Evolutionary conservation across 2,113 vertebrate species (phyloP), one percentile per base, ranked within the genome.

Genomic region (Ellobius talpinus): DNA sequence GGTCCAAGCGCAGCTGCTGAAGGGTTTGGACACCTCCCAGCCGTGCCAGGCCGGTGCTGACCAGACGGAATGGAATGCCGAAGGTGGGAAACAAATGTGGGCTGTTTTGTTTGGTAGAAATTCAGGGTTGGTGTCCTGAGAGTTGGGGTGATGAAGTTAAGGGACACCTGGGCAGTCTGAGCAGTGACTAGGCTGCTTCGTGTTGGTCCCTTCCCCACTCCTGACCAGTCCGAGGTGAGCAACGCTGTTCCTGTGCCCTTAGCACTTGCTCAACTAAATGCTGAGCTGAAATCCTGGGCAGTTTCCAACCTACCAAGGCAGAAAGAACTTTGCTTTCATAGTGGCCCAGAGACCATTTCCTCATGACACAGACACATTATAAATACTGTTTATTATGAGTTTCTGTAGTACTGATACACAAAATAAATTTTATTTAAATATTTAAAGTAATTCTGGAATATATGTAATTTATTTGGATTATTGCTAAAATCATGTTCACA

Each of bases 321-420:
- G 39, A 70, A 70, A 87, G 3, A 39, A n/a, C 66, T 96, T 19
- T 76, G 78, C 47, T 55, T 81, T n/a, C 47, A 45, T 0, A 68
- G 81, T 8, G 33, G 87, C 45, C 77, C 73, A 36, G 8, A 39
- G 11, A 24, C 5, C 42, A 42, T 84, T 58, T 86, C 36, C 68
- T 77, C 58, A 42, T 36, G 47, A 61, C 52, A 87, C 39, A 10
- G 63, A 66, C 2, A 0, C 31, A 24, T 68, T 90, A 88, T 61
- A 94, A 94, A 93, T 84, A 96, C 31, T 66, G 85, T 98, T 95
- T 97, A 98, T 96, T 95, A 61, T 21, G 45, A 77, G 29, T 92
- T 78, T 72, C 79, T 13, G 52, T n/a, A 93, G 58, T 87, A 24
- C 42, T 82, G 26, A 94, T 93, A 95, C 78, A 74, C 39, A 96